Evolutionary conservation across 1,140 invertebrate genomes (phyloP), one percentile per base, ranked within the genome.

Genomic region (Drosophila grimshawi): DNA sequence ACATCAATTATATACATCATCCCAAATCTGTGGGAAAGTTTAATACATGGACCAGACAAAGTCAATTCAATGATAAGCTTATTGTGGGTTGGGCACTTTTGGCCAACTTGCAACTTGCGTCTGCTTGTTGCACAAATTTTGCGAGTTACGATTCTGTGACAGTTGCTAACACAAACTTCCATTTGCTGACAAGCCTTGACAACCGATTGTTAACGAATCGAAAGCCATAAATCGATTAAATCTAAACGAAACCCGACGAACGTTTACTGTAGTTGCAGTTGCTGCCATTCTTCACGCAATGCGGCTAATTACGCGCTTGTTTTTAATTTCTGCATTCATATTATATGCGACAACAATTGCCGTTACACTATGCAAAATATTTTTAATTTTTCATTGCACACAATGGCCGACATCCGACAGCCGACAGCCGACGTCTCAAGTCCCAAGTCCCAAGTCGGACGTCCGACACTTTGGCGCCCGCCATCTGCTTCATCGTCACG

Each of bases 311-410:
- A 68, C 48, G 57, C 57, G 37, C 39, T 67, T 37, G 19, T 19
- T 19, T 19, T 19, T 19, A 19, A 19, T 1, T 19, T 48, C 8
- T 10, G 63, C 33, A 30, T 29, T 11, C 19, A 39, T 55, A 59
- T 56, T 62, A 62, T 51, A 27, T 52, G 48, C 46, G 19, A 19
- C 45, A 39, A 72, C 70, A 73, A 78, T 72, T 79, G 55, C 64
- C 64, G 64, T 69, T 86, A 78, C 82, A 76, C 83, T 86, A 86
- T 86, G 82, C 82, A 86, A 86, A 59, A 86, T 86, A 82, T 82
- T 82, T 76, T 67, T 72, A 63, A 86, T 86, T 86, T 78, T 80
- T 86, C 78, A 71, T 39, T 57, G 53, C 61, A 59, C 56, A 81
- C 75, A 75, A 74, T 55, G 11, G 37, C 41, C 41, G 37, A 30